Conservation (phyloP, 1,140 invertebrate genomes). For the Eciton burchellii region DNA sequence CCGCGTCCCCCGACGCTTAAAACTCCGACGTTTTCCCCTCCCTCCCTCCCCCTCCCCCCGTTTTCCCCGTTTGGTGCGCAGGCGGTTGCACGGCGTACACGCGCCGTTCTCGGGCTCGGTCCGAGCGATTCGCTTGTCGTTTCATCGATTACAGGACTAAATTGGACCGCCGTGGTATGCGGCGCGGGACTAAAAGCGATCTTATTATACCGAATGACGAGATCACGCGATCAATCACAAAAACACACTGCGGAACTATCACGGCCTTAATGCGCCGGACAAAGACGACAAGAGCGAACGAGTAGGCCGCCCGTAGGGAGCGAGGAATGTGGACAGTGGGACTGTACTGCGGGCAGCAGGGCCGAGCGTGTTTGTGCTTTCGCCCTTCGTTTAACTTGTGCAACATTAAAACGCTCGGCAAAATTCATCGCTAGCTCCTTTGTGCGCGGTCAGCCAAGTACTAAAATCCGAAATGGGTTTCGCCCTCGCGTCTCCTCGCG, state of each 20-base stretch:
- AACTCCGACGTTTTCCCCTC: background rate
- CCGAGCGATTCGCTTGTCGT: background rate
- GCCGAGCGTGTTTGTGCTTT: constrained; percentile 62
- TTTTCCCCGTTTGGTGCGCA: too few relatives aligned
- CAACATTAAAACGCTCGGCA: background rate
- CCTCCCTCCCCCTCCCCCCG: too few relatives aligned
- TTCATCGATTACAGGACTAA: constrained; percentile 4
- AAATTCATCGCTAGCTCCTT: background rate
- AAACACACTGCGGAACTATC: constrained; percentile 84
- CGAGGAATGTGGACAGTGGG: constrained; percentile 85
- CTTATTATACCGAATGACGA: constrained; percentile 83
- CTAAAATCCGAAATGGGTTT: too few relatives aligned
- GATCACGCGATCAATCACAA: constrained; percentile 85
- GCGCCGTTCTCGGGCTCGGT: background rate
- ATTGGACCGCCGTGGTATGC: constrained; percentile 36
- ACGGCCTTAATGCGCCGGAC: constrained; percentile 79
- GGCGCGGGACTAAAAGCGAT: constrained; percentile 82
- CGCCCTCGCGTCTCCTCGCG: too few relatives aligned
- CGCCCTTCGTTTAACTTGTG: constrained; percentile 55
- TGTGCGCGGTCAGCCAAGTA: background rate
- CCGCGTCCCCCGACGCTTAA: background rate
- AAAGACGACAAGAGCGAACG: constrained; percentile 77
- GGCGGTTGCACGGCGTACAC: too few relatives aligned
- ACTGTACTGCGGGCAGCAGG: constrained; percentile 82
- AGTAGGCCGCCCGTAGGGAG: constrained; percentile 83